Base-by-base conservation (phyloP, 2,113 vertebrate genomes). In the Verasper variegatus region DNA sequence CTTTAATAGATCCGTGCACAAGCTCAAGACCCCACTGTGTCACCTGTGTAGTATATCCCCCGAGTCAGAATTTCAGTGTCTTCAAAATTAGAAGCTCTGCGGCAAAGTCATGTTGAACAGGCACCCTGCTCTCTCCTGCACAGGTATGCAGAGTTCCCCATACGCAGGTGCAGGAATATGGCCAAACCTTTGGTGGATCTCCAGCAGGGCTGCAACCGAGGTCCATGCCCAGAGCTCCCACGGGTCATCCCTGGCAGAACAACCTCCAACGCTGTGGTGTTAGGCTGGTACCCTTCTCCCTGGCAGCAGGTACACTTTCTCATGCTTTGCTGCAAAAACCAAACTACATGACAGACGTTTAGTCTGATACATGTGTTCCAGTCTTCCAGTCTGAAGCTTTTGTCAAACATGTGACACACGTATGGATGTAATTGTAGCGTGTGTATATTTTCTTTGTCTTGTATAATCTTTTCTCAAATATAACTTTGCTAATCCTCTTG, bases 241-340 rank as follows among this genome's bases (percentile, higher is more conserved):
- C 76, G 55, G 37, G 78, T 63, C 3, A 20, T 75, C 18, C 80
- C 81, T 42, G 91, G 88, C 49, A 90, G 81, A 0, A 52, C 85
- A 4, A 81, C 73, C 45, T 75, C 95, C n/a, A 88, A 14, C 31
- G 67, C 86, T 2, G 58, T 83, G 77, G 85, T 92, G 1, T 88
- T 93, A 0, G 96, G 94, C 71, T 99, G 98, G 98, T 97, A 97
- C 67, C 90, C 97, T 0, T 98, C 97, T 0, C 96, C 97, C 11
- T 99, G 98, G 98, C 96, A 97, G 83, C 96, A 97, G 96, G 98
- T 98, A 91, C 58, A 27, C 55, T 64, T 58, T 35, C 17, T 40
- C 57, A 56, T 5, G 20, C 61, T 82, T 71, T 73, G 20, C 37
- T 56, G 24, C 27, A 24, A 31, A 70, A 8, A 74, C 27, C 51